Conservation (phyloP, 1,140 invertebrate genomes). For the Kradibia gibbosae region DNA sequence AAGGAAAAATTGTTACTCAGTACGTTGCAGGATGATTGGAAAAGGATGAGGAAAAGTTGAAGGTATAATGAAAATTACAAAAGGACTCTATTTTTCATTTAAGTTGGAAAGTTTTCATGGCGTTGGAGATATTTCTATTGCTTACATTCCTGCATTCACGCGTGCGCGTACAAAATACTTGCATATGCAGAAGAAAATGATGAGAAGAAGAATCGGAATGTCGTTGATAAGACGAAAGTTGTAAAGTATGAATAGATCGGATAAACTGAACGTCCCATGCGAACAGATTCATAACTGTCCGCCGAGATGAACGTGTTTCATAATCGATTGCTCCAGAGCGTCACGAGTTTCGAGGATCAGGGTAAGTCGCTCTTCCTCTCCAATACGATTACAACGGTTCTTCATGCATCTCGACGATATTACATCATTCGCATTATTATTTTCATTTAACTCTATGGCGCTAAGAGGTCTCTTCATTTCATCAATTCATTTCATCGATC, state of each 20-base stretch:
- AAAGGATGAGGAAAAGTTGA: conserved; percentile 42
- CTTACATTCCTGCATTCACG: too few species aligned
- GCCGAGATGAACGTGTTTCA: conserved; percentile 59
- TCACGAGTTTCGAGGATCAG: conserved; percentile 45
- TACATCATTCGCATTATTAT: background rate
- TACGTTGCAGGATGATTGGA: conserved; percentile 53
- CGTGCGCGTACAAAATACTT: too few species aligned
- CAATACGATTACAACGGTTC: background rate
- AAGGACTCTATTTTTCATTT: background rate
- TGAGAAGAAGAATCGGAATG: conserved; percentile 1
- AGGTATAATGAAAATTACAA: conserved; percentile 35
- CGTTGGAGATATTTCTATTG: conserved; percentile 23
- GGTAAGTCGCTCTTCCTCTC: conserved; percentile 10
- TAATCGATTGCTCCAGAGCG: conserved; percentile 12
- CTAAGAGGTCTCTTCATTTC: conserved; percentile 35
- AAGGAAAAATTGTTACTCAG: conserved; percentile 56
- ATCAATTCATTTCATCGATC: conserved; percentile 32
- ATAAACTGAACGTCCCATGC: conserved; percentile 58
- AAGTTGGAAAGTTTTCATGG: conserved; percentile 1
- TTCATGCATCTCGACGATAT: background rate
- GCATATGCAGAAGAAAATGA: background rate
- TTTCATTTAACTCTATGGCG: background rate
- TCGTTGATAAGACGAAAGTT: background rate
- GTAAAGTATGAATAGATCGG: conserved; percentile 53
- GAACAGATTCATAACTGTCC: conserved; percentile 60